Percentiles rank a stretch among this genome's conserved stretches.
phyloP scores from a whole-genome alignment of 2,113 vertebrate genomes.

The Mormyrus iriodes region DNA sequence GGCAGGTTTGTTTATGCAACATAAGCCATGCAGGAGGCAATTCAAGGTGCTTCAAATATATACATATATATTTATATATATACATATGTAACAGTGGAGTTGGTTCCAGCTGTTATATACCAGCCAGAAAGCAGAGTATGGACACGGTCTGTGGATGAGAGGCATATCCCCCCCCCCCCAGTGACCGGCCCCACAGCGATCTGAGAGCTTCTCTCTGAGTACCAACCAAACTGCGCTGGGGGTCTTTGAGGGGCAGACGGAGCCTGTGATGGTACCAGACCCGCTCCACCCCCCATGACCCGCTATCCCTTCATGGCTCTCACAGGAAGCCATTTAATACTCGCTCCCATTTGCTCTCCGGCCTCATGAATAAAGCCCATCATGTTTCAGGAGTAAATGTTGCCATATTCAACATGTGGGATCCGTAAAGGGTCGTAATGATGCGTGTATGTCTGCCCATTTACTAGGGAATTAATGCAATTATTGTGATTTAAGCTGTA shows the following conservation, averaged over 20 bases:
- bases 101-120: too few relatives aligned
- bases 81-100: background rate
- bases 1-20: background rate
- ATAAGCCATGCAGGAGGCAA: background rate
- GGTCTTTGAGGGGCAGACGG: background rate
- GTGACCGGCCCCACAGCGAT: too few relatives aligned
- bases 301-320: background rate
- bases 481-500: background rate
- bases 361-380: background rate
- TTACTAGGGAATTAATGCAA: background rate
- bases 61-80: background rate
- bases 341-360: background rate
- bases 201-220: too few relatives aligned
- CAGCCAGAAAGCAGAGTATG: too few relatives aligned
- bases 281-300: background rate
- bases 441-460: background rate
- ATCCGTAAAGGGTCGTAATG: background rate
- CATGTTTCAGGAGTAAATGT: background rate
- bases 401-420: background rate
- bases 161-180: background rate
- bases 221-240: too few relatives aligned
- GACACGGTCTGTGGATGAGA: background rate
- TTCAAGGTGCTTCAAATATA: background rate
- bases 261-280: background rate
- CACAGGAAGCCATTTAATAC: background rate